A percentile compares a stretch with the other conserved stretches of the same genome.
Conservation (phyloP, 2,113 vertebrate species). For the Perca flavescens region DNA sequence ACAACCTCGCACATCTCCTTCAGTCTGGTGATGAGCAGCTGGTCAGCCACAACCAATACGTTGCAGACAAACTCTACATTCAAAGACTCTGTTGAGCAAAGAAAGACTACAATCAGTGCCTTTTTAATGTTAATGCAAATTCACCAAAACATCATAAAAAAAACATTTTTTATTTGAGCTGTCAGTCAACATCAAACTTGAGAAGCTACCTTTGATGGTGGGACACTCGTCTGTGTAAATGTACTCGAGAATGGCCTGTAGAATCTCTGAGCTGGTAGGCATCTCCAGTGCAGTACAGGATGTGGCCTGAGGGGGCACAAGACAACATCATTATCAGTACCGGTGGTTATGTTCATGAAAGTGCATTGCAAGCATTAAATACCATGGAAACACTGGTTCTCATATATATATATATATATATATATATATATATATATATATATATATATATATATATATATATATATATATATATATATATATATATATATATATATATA, state of each 20-base stretch:
- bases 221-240: slow-evolving; percentile 94
- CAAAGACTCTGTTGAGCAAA: slow-evolving; percentile 86
- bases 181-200: background rate
- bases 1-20: slow-evolving; percentile 97
- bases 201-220: slow-evolving; percentile 88
- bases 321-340: background rate
- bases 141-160: background rate
- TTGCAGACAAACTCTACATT: slow-evolving; percentile 95
- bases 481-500: no score
- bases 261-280: slow-evolving; percentile 91
- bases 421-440: no score
- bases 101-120: background rate
- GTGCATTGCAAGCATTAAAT: background rate
- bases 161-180: background rate
- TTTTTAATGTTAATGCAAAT: background rate
- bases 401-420: no score
- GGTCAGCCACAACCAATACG: slow-evolving; percentile 95
- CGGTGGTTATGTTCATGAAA: background rate
- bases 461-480: no score
- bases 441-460: no score
- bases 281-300: slow-evolving; percentile 92
- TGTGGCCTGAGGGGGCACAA: slow-evolving; percentile 86
- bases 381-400: background rate
- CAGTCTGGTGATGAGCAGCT: slow-evolving; percentile 92
- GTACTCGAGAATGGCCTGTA: slow-evolving; percentile 94